Evolutionary conservation across 2,888 invertebrate genomes (phyloP).

Genomic region (Neoaliturus tenellus): DNA sequence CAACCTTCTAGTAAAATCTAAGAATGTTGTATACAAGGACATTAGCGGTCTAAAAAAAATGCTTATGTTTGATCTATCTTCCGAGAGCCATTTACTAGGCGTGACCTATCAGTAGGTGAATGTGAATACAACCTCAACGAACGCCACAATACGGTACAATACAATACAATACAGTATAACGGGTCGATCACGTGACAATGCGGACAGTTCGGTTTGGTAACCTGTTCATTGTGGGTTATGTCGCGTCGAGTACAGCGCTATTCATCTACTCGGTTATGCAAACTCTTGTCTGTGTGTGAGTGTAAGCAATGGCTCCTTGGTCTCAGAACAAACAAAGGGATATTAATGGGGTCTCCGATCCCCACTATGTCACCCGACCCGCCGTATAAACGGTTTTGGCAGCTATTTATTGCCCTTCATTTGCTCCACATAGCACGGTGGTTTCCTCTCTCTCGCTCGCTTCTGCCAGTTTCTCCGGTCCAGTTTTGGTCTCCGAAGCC

Average conservation of each 20-base stretch:
- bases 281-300: neutral
- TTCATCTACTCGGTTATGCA: constrained; percentile 14
- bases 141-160: neutral
- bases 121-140: neutral
- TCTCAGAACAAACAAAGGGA: constrained; percentile 1
- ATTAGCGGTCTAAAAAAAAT: too few relatives aligned
- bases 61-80: too few relatives aligned
- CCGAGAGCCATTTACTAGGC: too few relatives aligned
- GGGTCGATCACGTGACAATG: neutral
- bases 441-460: neutral
- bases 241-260: constrained; percentile 1
- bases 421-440: neutral
- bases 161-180: neutral
- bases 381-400: constrained; percentile 4
- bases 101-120: too few relatives aligned
- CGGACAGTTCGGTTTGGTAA: neutral
- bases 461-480: constrained; percentile 12
- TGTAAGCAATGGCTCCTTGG: neutral
- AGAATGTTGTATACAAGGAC: too few relatives aligned
- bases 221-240: neutral
- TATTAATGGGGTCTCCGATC: constrained; percentile 18
- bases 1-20: too few relatives aligned
- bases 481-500: constrained; percentile 5
- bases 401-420: neutral
- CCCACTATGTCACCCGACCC: neutral